These are phyloP conservation scores for Pachycephus smyrnensis DNA, from an alignment of 2,888 invertebrate species.

Conservation along the genomic window DNA sequence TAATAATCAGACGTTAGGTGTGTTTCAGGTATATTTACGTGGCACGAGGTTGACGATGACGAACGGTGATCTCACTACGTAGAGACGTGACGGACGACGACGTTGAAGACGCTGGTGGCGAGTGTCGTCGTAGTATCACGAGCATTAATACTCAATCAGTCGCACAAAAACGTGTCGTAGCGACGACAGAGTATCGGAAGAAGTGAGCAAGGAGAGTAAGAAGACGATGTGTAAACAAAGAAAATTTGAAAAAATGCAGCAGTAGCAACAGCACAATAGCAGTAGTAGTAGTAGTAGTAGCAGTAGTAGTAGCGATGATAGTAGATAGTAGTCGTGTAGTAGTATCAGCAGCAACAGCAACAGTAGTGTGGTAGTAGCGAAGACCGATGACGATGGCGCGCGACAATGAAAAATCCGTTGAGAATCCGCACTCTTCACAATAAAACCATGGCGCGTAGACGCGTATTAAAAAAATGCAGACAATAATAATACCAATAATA, in stretches of 20 bases:
- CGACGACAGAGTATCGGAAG: background rate
- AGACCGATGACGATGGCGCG: background rate
- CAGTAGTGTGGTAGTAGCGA: background rate
- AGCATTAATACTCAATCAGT: background rate
- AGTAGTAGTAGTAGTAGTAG: background rate
- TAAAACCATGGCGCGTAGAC: background rate
- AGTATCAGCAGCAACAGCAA: background rate
- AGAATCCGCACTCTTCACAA: slow-evolving; percentile 6
- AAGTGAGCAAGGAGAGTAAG: background rate
- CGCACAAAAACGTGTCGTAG: background rate
- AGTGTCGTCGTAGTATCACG: background rate
- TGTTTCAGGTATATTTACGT: slow-evolving; percentile 42
- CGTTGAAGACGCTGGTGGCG: background rate
- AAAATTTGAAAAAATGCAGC: background rate
- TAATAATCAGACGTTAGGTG: slow-evolving; percentile 51
- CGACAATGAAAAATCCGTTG: background rate
- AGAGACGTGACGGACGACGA: slow-evolving; percentile 6
- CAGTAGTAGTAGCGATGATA: background rate
- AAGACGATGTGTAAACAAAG: background rate
- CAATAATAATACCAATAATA: background rate
- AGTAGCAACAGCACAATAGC: background rate
- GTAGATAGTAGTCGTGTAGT: background rate
- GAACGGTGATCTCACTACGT: slow-evolving; percentile 26
- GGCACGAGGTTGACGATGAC: slow-evolving; percentile 8
- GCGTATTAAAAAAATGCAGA: background rate